phyloP scores from a whole-genome alignment of 2,888 invertebrate genomes.

The Spicauda simplicius region DNA sequence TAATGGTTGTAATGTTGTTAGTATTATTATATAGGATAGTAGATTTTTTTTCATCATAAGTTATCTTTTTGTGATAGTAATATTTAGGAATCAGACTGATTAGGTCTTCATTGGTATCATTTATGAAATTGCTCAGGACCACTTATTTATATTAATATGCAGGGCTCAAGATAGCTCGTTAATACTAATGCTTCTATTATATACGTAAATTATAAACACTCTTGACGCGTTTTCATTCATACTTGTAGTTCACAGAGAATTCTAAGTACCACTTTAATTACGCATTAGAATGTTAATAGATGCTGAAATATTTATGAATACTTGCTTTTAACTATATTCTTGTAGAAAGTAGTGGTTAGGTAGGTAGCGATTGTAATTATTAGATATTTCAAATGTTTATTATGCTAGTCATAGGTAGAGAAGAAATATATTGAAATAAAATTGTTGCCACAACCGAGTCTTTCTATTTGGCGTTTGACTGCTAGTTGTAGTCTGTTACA shows the following conservation, averaged over 20 bases:
- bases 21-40: neutral
- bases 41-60: neutral
- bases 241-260: slow-evolving; percentile 35
- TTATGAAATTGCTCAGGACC: neutral
- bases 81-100: neutral
- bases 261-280: slow-evolving; percentile 44
- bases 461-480: slow-evolving; percentile 40
- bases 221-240: slow-evolving; percentile 27
- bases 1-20: slow-evolving; percentile 18
- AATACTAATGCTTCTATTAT: neutral
- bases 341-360: slow-evolving; percentile 46
- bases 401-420: slow-evolving; percentile 51
- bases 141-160: neutral
- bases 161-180: neutral
- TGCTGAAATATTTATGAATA: slow-evolving; percentile 57
- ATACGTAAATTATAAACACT: neutral
- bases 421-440: slow-evolving; percentile 54
- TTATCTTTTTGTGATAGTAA: neutral
- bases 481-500: no score
- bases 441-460: slow-evolving; percentile 60
- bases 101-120: neutral
- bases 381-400: slow-evolving; percentile 51
- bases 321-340: slow-evolving; percentile 53
- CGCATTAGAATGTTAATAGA: slow-evolving; percentile 46
- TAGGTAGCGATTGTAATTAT: slow-evolving; percentile 45